Percentiles rank a stretch among this genome's conserved stretches.
Conservation (phyloP, 2,888 invertebrate species). For the Idaea straminata region DNA sequence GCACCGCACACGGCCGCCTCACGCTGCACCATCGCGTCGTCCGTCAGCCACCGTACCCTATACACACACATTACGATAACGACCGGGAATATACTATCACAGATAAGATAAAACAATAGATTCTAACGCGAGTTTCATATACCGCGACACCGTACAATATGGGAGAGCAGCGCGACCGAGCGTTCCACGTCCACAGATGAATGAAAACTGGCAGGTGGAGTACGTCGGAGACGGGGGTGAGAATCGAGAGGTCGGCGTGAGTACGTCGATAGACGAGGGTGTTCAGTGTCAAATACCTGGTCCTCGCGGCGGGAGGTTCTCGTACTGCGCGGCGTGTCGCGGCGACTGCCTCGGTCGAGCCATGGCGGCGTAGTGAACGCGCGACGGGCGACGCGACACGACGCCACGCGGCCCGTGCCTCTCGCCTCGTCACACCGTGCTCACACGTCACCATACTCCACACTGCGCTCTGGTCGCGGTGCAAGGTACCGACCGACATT, state of each 20-base stretch:
- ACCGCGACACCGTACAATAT: constrained; percentile 7
- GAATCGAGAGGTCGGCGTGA: constrained; percentile 6
- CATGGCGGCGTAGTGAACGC: constrained; percentile 72
- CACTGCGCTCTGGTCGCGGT: constrained; percentile 30
- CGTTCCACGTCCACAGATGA: constrained; percentile 19
- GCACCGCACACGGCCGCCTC: neutral
- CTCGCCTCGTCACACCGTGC: constrained; percentile 41
- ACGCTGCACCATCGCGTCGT: neutral
- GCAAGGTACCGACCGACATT: constrained; percentile 12
- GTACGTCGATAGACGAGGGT: constrained; percentile 6
- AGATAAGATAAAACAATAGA: constrained; percentile 20
- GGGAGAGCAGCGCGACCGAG: constrained; percentile 4
- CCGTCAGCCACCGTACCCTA: too few relatives aligned
- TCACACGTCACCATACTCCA: constrained; percentile 53
- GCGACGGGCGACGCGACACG: constrained; percentile 33
- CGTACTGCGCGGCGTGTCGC: constrained; percentile 68
- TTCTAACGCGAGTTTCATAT: constrained; percentile 17
- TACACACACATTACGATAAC: constrained; percentile 7
- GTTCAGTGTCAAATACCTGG: constrained; percentile 60
- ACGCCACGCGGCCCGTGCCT: constrained; percentile 48
- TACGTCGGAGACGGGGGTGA: neutral
- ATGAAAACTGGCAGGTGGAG: constrained; percentile 10
- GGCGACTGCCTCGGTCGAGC: constrained; percentile 76
- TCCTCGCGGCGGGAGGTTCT: constrained; percentile 71
- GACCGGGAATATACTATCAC: constrained; percentile 8